Evolutionary conservation across 2,888 invertebrate species (phyloP), one percentile per base, ranked within the genome.

Genomic region (Drosophila pegasa): DNA sequence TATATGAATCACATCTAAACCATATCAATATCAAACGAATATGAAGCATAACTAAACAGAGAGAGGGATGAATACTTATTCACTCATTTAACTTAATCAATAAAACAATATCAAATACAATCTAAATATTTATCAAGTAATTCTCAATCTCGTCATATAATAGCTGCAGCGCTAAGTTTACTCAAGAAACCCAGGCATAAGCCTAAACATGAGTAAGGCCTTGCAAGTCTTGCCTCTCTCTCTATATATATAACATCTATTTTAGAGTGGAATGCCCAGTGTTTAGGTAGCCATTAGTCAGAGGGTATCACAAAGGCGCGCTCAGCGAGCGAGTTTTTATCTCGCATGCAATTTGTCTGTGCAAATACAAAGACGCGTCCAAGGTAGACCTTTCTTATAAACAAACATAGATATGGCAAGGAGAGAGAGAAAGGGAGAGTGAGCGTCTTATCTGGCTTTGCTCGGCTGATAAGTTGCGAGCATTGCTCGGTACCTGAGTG

Each of bases 291-390:
- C 5, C 2, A 8, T 43, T 55, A 33, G 25, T 25, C 18, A 25
- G 25, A 35, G 33, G 16, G 33, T 35, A 33, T 35, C 16, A 41
- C 40, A 59, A 63, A 37, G 65, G 35, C 38, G 48, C 50, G 9
- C 18, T 12, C 9, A 43, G 14, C n/a, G 25, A 43, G 43, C 27
- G 12, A 8, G 12, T 27, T 35, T 47, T 45, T 61, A 60, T 60
- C 66, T 56, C 22, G 20, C 58, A 35, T 74, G 73, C 74, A 66
- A 76, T 74, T 75, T 56, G 62, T 35, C 72, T 60, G 62, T 51
- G 72, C 73, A 75, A 77, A 75, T 77, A 75, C 16, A 45, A 73
- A 66, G 74, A 62, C 48, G 56, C 50, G 61, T 58, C 69, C 78
- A 69, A 75, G 75, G 75, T 55, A 60, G 47, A 64, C 68, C 54